Conservation (phyloP, 2,113 vertebrate genomes). For the Ranitomeya imitator region DNA sequence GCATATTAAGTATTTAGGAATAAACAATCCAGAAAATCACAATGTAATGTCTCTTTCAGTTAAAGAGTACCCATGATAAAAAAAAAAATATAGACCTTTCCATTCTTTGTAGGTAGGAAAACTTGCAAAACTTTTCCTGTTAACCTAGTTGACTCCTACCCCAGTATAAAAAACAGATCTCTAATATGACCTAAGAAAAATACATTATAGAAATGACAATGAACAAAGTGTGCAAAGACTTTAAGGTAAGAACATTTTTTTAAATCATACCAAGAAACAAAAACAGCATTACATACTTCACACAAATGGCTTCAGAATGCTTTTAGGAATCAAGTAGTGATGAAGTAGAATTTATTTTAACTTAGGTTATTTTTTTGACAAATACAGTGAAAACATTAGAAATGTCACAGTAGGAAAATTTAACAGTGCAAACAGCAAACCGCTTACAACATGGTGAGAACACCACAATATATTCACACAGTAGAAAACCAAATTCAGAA, state of each 20-base stretch:
- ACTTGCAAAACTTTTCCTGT: no score
- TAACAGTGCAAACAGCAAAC: not conserved
- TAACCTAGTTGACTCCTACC: no score
- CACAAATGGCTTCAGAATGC: not conserved
- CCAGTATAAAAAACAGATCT: no score
- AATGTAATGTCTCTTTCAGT: no score
- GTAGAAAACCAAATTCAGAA: constrained; percentile 14
- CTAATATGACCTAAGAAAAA: no score
- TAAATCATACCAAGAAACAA: not conserved
- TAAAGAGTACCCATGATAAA: no score
- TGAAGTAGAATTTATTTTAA: not conserved
- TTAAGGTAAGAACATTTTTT: not conserved
- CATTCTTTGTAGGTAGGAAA: no score
- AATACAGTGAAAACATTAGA: not conserved
- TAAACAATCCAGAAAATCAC: no score
- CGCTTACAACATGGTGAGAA: not conserved
- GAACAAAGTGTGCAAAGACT: no score
- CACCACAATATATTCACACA: not conserved
- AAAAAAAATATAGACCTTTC: no score
- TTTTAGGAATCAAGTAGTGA: not conserved
- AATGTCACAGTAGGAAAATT: constrained; percentile 36
- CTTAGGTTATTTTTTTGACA: not conserved
- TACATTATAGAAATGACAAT: no score
- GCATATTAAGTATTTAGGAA: no score
- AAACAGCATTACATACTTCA: not conserved